phyloP scores from a whole-genome alignment of 2,113 vertebrate genomes.

The Ursus arctos region DNA sequence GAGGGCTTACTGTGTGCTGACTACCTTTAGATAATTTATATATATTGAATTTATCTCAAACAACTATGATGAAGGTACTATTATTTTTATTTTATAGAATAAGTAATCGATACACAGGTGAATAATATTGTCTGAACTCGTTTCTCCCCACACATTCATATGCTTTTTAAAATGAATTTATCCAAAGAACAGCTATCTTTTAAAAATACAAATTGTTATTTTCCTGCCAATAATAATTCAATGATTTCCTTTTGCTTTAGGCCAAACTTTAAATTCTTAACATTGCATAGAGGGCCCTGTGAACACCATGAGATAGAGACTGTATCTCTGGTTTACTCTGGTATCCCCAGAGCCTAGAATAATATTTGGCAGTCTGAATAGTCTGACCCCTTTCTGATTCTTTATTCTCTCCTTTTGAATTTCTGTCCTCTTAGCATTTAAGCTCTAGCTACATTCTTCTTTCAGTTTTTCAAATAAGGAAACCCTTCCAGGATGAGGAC shows the following conservation, averaged over 20 bases:
- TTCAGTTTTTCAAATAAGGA: constrained; percentile 4
- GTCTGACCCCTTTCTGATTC: not conserved
- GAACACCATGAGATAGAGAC: not conserved
- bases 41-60: not conserved
- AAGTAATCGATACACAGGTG: not conserved
- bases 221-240: not conserved
- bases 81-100: constrained; percentile 21
- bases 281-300: not conserved
- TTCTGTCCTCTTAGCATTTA: not conserved
- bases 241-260: not conserved
- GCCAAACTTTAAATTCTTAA: constrained; percentile 1
- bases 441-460: not conserved
- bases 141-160: not conserved
- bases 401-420: not conserved
- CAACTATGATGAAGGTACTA: not conserved
- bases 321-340: not conserved
- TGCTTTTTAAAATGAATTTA: constrained; percentile 4
- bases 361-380: not conserved
- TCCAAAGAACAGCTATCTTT: not conserved
- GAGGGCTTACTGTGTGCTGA: not conserved
- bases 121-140: not conserved
- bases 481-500: not conserved
- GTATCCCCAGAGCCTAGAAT: not conserved
- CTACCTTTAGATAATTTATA: not conserved
- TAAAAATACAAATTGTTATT: not conserved